Base-by-base conservation (phyloP, 2,888 invertebrate genomes). In the Artemia sinica region DNA sequence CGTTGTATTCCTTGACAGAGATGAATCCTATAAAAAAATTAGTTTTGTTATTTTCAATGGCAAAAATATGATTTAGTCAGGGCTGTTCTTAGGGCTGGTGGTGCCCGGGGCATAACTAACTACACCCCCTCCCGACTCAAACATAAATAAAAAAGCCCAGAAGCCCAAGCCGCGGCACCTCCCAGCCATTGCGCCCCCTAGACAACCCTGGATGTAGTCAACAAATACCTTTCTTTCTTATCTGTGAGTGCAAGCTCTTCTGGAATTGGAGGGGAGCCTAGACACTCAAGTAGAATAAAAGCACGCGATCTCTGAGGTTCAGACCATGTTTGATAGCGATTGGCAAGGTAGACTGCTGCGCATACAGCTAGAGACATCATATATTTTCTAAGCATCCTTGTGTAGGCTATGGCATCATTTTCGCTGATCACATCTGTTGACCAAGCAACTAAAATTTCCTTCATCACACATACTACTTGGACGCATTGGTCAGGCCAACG, bases 401-500 rank as follows among this genome's bases (percentile, higher is more conserved):
- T 58, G 63, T 58, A 58, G 2, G 63, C 11, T 28, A 58, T 58
- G 8, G 63, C 63, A 8, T 58, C 63, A n/a, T 8, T 28, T 28
- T 58, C 63, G 14, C 14, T 18, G 10, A 58, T 58, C 63, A 58
- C n/a, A 28, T 58, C 63, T 28, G 28, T 58, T n/a, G 63, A 58
- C 63, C 63, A 58, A 9, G 63, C 63, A 28, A 58, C 9, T 18
- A 58, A 28, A 18, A 58, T 58, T 58, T 58, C 63, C 28, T 58
- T 58, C n/a, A 58, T 58, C 8, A 58, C 63, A 28, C n/a, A 58
- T 58, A 28, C 28, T 8, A 28, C 63, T 28, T 58, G 63, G 9
- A 28, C 28, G 63, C 63, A 58, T 8, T 58, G 63, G 63, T 58
- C 63, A n/a, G 63, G 63, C 63, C 63, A 58, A 28, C 63, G 63